These are phyloP conservation scores for Callorhinus ursinus DNA, from an alignment of 2,113 vertebrate species.

Conservation along the genomic window DNA sequence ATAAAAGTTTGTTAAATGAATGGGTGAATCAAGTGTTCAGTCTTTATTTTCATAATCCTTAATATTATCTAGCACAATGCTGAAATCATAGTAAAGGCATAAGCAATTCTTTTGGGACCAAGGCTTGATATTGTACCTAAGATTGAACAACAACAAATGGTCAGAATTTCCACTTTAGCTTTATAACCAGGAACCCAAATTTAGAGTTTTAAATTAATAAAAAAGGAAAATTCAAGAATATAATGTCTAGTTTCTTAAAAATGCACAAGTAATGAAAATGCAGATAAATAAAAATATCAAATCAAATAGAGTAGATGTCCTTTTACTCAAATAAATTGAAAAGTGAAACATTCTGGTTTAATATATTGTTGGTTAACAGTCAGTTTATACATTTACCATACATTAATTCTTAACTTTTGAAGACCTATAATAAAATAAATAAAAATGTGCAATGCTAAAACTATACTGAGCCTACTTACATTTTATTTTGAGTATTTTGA, in stretches of 20 bases:
- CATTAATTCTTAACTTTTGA: not conserved
- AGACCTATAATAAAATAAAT: not conserved
- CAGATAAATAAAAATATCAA: not conserved
- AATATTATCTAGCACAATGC: not conserved
- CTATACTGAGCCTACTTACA: not conserved
- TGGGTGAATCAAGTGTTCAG: not conserved
- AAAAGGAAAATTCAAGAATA: not conserved
- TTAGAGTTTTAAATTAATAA: not conserved
- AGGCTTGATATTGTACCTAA: not conserved
- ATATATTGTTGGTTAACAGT: not conserved
- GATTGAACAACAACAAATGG: not conserved
- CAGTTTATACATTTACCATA: not conserved
- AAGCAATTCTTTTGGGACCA: not conserved
- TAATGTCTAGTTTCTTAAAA: not conserved
- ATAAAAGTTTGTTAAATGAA: not conserved
- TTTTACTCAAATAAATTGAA: not conserved
- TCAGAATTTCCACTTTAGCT: not conserved
- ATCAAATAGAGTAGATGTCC: not conserved
- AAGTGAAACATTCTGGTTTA: not conserved
- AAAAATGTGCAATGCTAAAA: not conserved
- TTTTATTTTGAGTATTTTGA: constrained; percentile 10
- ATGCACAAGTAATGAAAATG: not conserved
- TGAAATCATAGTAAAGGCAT: not conserved
- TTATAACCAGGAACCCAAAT: not conserved
- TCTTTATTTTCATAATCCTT: not conserved